A percentile compares a stretch with the other conserved stretches of the same genome.
Conservation (phyloP, 2,797 vertebrate genomes). For the Poeciliopsis turneri region DNA sequence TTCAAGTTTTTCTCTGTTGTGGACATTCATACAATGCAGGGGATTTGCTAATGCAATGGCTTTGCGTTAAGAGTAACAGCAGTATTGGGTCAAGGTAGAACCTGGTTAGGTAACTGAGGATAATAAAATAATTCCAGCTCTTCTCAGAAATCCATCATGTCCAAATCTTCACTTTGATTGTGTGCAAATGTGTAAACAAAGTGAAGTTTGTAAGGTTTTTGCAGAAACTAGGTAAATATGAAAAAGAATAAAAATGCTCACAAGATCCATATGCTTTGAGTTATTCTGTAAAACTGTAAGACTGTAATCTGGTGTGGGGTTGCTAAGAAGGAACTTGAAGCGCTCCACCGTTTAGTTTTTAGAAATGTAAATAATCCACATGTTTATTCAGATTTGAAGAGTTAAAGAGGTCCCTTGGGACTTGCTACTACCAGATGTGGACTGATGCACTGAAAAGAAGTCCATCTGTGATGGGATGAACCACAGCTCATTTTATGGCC, state of each 20-base stretch:
- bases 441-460: background rate
- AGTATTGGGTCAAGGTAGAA: background rate
- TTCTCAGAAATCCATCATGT: background rate
- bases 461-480: background rate
- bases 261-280: background rate
- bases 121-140: background rate
- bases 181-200: background rate
- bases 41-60: background rate
- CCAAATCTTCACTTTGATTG: background rate
- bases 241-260: background rate
- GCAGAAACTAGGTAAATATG: background rate
- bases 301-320: background rate
- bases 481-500: background rate
- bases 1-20: background rate
- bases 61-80: background rate
- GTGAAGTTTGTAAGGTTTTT: background rate
- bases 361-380: background rate
- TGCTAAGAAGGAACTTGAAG: background rate
- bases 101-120: background rate
- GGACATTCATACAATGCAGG: background rate
- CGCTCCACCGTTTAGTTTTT: background rate
- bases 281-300: background rate
- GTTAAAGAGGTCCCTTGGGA: background rate
- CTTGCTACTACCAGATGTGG: slow-evolving; percentile 4
- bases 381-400: slow-evolving; percentile 4